Percentiles rank a stretch among this genome's conserved stretches.
Evolutionary conservation across 2,888 invertebrate genomes (phyloP).

Genomic region (Orthosia gracilis): DNA sequence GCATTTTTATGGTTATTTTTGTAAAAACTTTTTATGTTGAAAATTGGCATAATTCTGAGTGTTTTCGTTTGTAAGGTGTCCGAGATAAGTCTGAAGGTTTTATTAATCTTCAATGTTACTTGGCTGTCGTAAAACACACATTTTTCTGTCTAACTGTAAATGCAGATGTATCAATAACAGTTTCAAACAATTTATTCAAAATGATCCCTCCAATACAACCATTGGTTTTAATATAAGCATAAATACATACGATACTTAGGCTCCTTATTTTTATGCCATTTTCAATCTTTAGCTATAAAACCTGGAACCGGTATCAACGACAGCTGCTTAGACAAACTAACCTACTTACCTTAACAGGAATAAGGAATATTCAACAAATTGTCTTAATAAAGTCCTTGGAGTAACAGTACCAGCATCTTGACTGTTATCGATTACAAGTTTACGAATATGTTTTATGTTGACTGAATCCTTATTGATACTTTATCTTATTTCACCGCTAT

Average conservation of each 20-base stretch:
- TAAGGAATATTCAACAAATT: constrained; percentile 28
- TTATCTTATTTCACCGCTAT: neutral
- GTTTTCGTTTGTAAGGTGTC: constrained; percentile 14
- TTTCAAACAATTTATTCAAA: neutral
- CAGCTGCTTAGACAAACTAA: constrained; percentile 56
- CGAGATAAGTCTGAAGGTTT: constrained; percentile 2
- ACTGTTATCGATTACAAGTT: constrained; percentile 2
- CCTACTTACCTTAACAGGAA: constrained; percentile 29
- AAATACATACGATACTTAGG: constrained; percentile 1
- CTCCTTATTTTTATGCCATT: constrained; percentile 15
- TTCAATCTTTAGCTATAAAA: constrained; percentile 19
- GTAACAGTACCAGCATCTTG: constrained; percentile 31
- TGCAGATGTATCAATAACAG: constrained; percentile 13
- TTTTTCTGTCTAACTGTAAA: constrained; percentile 8
- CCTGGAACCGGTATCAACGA: constrained; percentile 31
- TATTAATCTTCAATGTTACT: neutral
- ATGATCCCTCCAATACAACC: neutral
- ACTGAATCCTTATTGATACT: neutral
- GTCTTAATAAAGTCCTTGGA: constrained; percentile 8
- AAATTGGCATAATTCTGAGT: constrained; percentile 22
- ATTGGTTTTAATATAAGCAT: neutral
- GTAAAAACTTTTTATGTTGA: constrained; percentile 23
- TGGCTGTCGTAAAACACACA: neutral
- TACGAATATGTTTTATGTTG: neutral
- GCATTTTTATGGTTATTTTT: constrained; percentile 29